Evolutionary conservation across 2,113 vertebrate species (phyloP), one percentile per base, ranked within the genome.

Genomic region (Amblyopsis rosae): DNA sequence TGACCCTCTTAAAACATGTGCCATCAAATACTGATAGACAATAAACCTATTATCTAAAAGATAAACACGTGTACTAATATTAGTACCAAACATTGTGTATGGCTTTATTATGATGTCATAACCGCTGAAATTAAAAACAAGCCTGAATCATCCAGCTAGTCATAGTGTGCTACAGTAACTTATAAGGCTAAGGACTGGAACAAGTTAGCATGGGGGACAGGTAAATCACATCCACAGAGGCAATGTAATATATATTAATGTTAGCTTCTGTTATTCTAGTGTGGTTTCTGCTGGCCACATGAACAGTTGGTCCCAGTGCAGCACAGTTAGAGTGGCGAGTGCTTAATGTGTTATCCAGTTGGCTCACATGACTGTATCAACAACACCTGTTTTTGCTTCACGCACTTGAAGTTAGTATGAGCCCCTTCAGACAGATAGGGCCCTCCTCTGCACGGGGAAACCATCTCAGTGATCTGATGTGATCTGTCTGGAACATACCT

Each of bases 311-410:
- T 70, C 70, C 69, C 71, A 69, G 82, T 45, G 78, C 58, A 70
- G 55, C 9, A 26, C 55, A 26, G 78, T 67, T 68, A 68, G 60
- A 6, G 32, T 53, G 58, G 60, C 41, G 6, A n/a, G 16, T 19
- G 58, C 80, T 63, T 86, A 85, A 90, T 88, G 73, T 83, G 85
- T 87, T 87, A 82, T 83, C 87, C 88, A 90, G 80, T 79, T 82
- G 89, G 73, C 75, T 90, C 78, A 3, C 55, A 70, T 90, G 77
- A 81, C 89, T 89, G 82, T 59, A 87, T 83, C 87, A 89, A 87
- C 83, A 88, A 72, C 68, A 71, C 53, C 63, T 85, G 77, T 88
- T 87, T 89, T 88, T 55, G 12, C 73, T 67, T 3, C 12, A 33
- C 26, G 15, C 72, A 65, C 69, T 67, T 74, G 73, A 49, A 82